A percentile compares a stretch with the other conserved stretches of the same genome.
phyloP scores from a whole-genome alignment of 2,888 invertebrate species.

The Ophioninae sp. region DNA sequence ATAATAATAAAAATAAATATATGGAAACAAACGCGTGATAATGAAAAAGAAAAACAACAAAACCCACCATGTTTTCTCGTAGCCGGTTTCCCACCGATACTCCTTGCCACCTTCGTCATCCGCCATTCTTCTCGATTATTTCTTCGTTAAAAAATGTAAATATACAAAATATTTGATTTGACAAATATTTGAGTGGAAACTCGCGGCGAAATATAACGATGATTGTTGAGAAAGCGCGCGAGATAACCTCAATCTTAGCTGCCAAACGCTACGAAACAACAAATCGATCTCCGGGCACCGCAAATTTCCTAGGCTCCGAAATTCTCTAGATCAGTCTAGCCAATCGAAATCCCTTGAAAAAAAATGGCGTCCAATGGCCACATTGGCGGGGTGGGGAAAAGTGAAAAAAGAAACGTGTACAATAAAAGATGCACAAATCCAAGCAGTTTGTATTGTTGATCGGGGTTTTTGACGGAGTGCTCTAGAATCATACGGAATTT shows the following conservation, averaged over 20 bases:
- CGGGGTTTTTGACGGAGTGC: not conserved
- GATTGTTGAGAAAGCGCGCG: not conserved
- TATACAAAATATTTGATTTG: not conserved
- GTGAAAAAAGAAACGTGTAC: not conserved
- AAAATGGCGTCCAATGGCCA: not conserved
- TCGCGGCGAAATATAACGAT: not conserved
- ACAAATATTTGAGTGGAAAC: no score
- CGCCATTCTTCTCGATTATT: conserved; percentile 85
- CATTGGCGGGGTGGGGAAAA: not conserved
- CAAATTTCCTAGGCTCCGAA: conserved; percentile 1
- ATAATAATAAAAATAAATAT: conserved; percentile 15
- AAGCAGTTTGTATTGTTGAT: not conserved
- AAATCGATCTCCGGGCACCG: no score
- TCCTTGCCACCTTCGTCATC: conserved; percentile 92
- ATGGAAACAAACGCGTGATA: not conserved
- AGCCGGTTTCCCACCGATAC: conserved; percentile 97
- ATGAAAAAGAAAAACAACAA: conserved; percentile 40
- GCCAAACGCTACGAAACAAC: not conserved
- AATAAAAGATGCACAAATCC: not conserved
- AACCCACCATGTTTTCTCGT: conserved; percentile 94
- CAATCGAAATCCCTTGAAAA: conserved; percentile 10
- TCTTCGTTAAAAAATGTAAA: not conserved
- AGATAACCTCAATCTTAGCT: not conserved
- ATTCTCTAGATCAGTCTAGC: conserved; percentile 7
- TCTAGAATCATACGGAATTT: not conserved